Evolutionary conservation across 2,888 invertebrate genomes (phyloP).

Genomic region (Cryptus viduatorius): DNA sequence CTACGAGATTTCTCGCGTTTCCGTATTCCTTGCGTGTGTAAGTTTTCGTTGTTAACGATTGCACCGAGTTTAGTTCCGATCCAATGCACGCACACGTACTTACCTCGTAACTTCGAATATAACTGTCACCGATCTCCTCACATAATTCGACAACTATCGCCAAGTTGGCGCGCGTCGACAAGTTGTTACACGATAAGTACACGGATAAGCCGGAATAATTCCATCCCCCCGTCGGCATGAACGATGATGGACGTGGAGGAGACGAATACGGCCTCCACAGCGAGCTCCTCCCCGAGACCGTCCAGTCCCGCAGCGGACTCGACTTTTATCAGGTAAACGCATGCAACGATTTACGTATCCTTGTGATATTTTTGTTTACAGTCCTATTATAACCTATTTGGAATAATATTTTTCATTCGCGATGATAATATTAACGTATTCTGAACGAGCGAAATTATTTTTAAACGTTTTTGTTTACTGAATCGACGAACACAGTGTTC

Average conservation of each 20-base stretch:
- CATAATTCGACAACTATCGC: background rate
- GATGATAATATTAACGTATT: too few relatives aligned
- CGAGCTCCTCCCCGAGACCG: conserved; percentile 83
- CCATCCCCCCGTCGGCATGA: conserved; percentile 77
- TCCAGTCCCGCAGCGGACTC: conserved; percentile 83
- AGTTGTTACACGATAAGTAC: conserved; percentile 8
- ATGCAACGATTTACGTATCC: background rate
- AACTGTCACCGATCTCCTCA: background rate
- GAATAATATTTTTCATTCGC: too few relatives aligned
- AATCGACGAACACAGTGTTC: background rate
- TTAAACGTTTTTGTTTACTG: background rate
- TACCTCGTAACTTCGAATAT: background rate
- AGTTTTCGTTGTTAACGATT: background rate
- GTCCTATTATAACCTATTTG: background rate
- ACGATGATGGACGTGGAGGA: conserved; percentile 84
- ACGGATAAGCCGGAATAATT: conserved; percentile 51
- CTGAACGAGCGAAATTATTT: background rate
- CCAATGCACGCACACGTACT: background rate
- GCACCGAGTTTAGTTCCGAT: conserved; percentile 1
- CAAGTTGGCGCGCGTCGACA: conserved; percentile 1
- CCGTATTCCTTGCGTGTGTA: background rate
- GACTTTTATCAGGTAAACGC: conserved; percentile 82
- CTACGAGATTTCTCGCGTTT: background rate
- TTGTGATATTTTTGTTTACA: background rate
- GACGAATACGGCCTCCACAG: conserved; percentile 82